These are phyloP conservation scores for Pseudotriccus pelzelni DNA, from an alignment of 2,797 vertebrate species.

Conservation along the genomic window DNA sequence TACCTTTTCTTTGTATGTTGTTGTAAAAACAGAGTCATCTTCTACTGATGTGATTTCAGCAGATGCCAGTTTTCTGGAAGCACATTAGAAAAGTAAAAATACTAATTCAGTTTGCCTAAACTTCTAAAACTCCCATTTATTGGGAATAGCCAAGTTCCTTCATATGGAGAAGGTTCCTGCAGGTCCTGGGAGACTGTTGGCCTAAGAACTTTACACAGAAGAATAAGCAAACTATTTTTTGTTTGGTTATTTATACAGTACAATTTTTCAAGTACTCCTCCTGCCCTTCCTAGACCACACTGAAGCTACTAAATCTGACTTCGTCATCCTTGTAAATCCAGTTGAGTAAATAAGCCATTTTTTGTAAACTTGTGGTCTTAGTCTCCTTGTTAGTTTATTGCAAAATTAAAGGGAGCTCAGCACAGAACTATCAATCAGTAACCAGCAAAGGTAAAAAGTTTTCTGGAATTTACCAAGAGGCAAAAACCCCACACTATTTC, in stretches of 20 bases:
- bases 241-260: constrained; percentile 56
- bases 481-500: background rate
- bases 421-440: constrained; percentile 76
- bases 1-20: background rate
- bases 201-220: constrained; percentile 4
- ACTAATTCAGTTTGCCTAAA: background rate
- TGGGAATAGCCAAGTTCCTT: background rate
- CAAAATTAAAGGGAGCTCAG: constrained; percentile 78
- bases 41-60: background rate
- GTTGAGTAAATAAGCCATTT: constrained; percentile 75
- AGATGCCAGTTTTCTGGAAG: background rate
- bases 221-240: constrained; percentile 62
- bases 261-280: constrained; percentile 55
- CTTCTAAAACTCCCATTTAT: background rate
- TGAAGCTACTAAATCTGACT: constrained; percentile 71
- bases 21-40: background rate
- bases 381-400: constrained; percentile 78
- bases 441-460: constrained; percentile 73
- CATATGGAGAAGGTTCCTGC: background rate
- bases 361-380: constrained; percentile 76
- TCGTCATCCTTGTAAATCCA: constrained; percentile 66
- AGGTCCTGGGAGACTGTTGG: constrained; percentile 11
- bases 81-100: background rate
- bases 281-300: constrained; percentile 70
- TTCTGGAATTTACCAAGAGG: constrained; percentile 61